Conservation (phyloP, 2,888 invertebrate genomes). For the Xanthorhoe designata region DNA sequence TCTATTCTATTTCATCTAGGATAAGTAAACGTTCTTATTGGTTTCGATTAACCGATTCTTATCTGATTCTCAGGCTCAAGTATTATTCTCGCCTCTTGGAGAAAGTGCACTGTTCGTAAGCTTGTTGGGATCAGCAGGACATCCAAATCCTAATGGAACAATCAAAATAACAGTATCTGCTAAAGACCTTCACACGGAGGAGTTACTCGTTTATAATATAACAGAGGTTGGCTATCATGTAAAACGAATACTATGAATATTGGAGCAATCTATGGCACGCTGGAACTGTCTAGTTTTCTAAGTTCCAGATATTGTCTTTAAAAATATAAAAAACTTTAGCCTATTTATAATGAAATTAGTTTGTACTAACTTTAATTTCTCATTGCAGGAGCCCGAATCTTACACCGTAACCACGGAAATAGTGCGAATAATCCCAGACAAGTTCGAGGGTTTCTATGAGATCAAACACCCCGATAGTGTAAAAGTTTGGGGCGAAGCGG, state of each 20-base stretch:
- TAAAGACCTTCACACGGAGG: constrained; percentile 64
- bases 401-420: constrained; percentile 71
- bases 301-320: too few relatives aligned
- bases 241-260: too few relatives aligned
- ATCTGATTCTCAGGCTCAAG: constrained; percentile 60
- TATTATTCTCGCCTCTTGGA: constrained; percentile 74
- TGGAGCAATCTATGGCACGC: too few relatives aligned
- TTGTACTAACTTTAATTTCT: background rate
- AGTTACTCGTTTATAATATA: constrained; percentile 70
- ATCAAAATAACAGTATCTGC: constrained; percentile 63
- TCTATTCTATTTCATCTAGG: too few relatives aligned
- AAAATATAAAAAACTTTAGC: too few relatives aligned
- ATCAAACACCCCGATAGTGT: constrained; percentile 68
- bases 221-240: constrained; percentile 59
- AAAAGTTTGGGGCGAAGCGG: constrained; percentile 78
- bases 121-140: constrained; percentile 59
- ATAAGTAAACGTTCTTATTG: background rate
- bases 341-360: too few relatives aligned
- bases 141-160: constrained; percentile 72
- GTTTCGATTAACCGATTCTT: background rate
- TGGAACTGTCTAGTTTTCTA: too few relatives aligned
- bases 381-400: constrained; percentile 64
- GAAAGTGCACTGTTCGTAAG: constrained; percentile 69
- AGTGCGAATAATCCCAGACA: constrained; percentile 64
- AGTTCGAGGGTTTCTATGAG: constrained; percentile 74